Conservation (phyloP, 2,888 invertebrate species). For the Hirtodrosophila confusa region DNA sequence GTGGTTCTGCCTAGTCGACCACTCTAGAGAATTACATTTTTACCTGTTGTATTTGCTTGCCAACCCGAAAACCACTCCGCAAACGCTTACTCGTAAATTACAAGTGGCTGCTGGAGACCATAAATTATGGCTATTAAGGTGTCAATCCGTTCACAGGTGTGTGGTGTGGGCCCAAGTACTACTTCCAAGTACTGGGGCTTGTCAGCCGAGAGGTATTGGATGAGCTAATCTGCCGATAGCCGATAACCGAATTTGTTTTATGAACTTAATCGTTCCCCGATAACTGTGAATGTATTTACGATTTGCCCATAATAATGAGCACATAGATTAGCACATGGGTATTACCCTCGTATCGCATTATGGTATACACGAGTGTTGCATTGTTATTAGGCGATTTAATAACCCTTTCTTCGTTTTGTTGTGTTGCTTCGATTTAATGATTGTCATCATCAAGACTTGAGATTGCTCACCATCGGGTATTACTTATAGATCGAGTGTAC, state of each 20-base stretch:
- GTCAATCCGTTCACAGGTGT: slow-evolving; percentile 4
- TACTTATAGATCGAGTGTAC: too few species aligned
- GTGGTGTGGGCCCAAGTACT: neutral
- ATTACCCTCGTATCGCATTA: slow-evolving; percentile 2
- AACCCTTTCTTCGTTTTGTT: slow-evolving; percentile 22
- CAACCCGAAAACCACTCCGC: neutral
- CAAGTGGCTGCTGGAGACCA: slow-evolving; percentile 1
- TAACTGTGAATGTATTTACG: slow-evolving; percentile 45
- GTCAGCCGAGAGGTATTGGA: slow-evolving; percentile 6
- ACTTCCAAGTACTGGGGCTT: neutral
- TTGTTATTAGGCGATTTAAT: slow-evolving; percentile 31
- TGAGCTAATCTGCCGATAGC: slow-evolving; percentile 17
- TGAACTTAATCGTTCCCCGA: slow-evolving; percentile 53
- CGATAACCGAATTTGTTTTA: slow-evolving; percentile 49
- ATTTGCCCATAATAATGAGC: slow-evolving; percentile 22
- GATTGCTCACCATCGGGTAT: neutral
- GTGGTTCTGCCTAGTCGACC: too few species aligned
- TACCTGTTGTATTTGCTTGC: too few species aligned
- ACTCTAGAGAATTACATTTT: neutral
- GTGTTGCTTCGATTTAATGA: slow-evolving; percentile 21
- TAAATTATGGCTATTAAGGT: slow-evolving; percentile 7
- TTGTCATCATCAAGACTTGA: slow-evolving; percentile 15
- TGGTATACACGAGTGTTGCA: slow-evolving; percentile 17
- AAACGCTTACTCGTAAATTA: neutral
- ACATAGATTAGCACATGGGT: slow-evolving; percentile 16